Base-by-base conservation (phyloP, 2,797 vertebrate species). In the Karalla daura region DNA sequence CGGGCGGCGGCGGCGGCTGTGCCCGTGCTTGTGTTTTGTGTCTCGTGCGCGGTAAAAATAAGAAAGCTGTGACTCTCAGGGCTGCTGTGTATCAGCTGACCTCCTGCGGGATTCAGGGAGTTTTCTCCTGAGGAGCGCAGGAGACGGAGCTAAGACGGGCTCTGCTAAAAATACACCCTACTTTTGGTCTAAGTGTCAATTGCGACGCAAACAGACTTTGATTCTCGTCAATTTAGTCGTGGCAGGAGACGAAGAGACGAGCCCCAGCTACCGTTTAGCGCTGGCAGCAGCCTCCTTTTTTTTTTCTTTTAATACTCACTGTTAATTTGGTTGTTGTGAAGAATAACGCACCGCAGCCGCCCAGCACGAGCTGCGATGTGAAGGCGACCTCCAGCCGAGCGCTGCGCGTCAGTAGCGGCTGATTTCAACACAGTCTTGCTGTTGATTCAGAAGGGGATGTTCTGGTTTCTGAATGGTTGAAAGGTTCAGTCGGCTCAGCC, bases 71-170 rank as follows among this genome's bases (percentile, higher is more conserved):
- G 56, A 64, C 78, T 79, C 55, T 65, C 24, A 28, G 36, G 52
- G 49, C 70, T 79, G 82, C 68, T 69, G 47, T 76, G 46, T 47
- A 64, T 86, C 76, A 83, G 76, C 81, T 80, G 77, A 89, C 86
- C 78, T 88, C 75, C 72, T 84, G 70, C 1, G 58, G 86, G 74
- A 88, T 82, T 84, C 63, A 62, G 61, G 78, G 78, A 85, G 78
- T 72, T 86, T 83, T 74, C 64, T 84, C 74, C 77, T 43, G 74
- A 84, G 86, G 49, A 80, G 70, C 20, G 33, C 40, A 58, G 49
- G 62, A 79, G 60, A 51, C 32, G 9, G 24, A 36, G 45, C 46
- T 55, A 73, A 81, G 61, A 72, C 36, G 0, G 50, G 40, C 74
- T 81, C 70, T 43, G 40, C 79, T 86, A 83, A 88, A 84, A 86